Conservation (phyloP, 2,888 invertebrate genomes). For the Taenaris catops region DNA sequence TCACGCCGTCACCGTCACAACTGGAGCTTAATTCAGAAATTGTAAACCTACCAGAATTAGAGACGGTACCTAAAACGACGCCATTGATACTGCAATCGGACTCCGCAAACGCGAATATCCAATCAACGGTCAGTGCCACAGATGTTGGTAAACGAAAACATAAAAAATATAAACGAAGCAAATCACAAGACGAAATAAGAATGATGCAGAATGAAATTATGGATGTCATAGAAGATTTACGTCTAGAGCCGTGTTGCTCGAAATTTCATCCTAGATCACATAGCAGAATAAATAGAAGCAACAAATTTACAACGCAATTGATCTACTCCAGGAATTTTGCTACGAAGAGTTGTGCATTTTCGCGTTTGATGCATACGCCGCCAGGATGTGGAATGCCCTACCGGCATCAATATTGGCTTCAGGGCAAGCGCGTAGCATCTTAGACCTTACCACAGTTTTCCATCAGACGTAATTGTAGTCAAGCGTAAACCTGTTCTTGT, state of each 20-base stretch:
- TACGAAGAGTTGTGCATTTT: no score
- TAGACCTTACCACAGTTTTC: no score
- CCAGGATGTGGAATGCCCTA: no score
- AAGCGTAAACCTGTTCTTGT: no score
- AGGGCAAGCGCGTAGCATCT: no score
- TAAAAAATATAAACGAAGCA: constrained; percentile 29
- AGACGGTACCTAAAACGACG: neutral
- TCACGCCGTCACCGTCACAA: constrained; percentile 31
- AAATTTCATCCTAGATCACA: constrained; percentile 30
- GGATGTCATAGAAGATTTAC: constrained; percentile 30
- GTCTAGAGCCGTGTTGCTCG: constrained; percentile 7
- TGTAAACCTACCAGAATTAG: constrained; percentile 15
- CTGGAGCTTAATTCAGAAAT: constrained; percentile 22
- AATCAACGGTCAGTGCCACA: constrained; percentile 13
- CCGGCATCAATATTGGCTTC: no score
- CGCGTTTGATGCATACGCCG: no score
- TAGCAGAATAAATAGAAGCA: constrained; percentile 6
- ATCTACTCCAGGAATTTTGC: neutral
- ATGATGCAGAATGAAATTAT: constrained; percentile 28
- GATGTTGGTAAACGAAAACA: constrained; percentile 8
- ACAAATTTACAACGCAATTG: constrained; percentile 4
- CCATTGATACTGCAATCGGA: constrained; percentile 7
- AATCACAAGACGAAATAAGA: constrained; percentile 39
- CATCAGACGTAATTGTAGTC: no score
- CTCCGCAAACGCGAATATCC: constrained; percentile 6